A percentile compares a stretch with the other conserved stretches of the same genome.
Evolutionary conservation across 2,113 vertebrate genomes (phyloP).

Genomic region (Mirza zaza): DNA sequence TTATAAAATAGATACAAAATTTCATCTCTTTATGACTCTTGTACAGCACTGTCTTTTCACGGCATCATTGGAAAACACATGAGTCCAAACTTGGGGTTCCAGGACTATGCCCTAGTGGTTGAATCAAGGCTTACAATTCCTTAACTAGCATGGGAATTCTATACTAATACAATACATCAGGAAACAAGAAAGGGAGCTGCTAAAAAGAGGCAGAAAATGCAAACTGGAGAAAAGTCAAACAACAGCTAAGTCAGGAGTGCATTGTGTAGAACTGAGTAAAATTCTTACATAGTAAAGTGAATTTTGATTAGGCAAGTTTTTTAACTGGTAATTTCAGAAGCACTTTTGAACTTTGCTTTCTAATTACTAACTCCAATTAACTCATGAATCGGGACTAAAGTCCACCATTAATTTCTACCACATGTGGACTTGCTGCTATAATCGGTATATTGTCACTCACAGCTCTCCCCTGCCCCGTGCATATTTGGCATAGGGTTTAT

Average conservation of each 20-base stretch:
- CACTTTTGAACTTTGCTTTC: slow-evolving; percentile 22
- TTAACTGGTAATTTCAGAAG: not conserved
- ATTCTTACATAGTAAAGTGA: not conserved
- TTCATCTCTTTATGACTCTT: not conserved
- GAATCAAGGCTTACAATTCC: not conserved
- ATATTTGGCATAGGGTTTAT: not conserved
- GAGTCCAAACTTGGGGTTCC: not conserved
- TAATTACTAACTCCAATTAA: not conserved
- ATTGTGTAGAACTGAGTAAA: not conserved
- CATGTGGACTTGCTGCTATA: not conserved
- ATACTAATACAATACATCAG: rapidly evolving
- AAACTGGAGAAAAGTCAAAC: not conserved
- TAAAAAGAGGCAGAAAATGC: not conserved
- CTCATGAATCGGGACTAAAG: slow-evolving; percentile 32
- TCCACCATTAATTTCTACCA: not conserved
- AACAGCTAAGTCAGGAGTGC: not conserved
- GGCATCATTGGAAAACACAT: not conserved
- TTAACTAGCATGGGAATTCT: not conserved
- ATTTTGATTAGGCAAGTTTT: not conserved
- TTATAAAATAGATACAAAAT: not conserved
- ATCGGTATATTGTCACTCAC: not conserved
- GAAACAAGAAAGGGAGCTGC: not conserved
- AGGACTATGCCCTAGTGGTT: not conserved
- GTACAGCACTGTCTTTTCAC: not conserved
- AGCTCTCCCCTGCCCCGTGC: not conserved